Evolutionary conservation across 2,797 vertebrate species (phyloP).

Genomic region (Danionella dracula): DNA sequence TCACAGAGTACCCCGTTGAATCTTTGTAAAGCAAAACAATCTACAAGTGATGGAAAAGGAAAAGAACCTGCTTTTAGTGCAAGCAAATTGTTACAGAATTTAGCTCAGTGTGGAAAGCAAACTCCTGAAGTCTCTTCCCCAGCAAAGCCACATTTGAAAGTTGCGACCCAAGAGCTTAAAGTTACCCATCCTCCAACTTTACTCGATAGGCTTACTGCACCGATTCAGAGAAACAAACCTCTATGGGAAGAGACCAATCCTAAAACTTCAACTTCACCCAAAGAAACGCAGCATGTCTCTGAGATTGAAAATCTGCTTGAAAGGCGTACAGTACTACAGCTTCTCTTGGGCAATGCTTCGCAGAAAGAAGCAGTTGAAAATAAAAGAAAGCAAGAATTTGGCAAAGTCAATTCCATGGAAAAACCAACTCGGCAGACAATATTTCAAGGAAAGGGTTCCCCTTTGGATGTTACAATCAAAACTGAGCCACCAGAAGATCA

Average conservation of each 20-base stretch:
- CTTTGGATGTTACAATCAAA: constrained; percentile 85
- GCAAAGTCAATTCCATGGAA: constrained; percentile 66
- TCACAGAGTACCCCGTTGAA: constrained; percentile 72
- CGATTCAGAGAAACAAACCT: constrained; percentile 74
- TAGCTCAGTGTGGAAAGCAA: constrained; percentile 87
- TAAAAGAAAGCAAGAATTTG: constrained; percentile 70
- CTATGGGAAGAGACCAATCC: constrained; percentile 74
- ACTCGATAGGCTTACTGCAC: constrained; percentile 82
- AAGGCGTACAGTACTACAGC: constrained; percentile 91
- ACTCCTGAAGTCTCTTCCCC: constrained; percentile 64
- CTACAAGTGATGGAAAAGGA: constrained; percentile 67
- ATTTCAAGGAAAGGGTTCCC: constrained; percentile 68
- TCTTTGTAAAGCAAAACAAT: constrained; percentile 78
- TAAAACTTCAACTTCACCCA: constrained; percentile 57
- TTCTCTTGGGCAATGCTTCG: constrained; percentile 83
- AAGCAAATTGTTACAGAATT: constrained; percentile 95
- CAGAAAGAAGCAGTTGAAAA: constrained; percentile 79
- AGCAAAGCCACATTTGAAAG: constrained; percentile 55
- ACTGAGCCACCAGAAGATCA: constrained; percentile 77
- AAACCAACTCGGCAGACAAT: constrained; percentile 65
- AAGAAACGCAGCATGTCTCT: constrained; percentile 76
- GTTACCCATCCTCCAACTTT: constrained; percentile 75
- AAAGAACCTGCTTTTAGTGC: constrained; percentile 87
- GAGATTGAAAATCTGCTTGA: constrained; percentile 97
- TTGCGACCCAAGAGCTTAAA: constrained; percentile 66